phyloP scores from a whole-genome alignment of 2,888 invertebrate genomes.

The Cheilosia pagana region DNA sequence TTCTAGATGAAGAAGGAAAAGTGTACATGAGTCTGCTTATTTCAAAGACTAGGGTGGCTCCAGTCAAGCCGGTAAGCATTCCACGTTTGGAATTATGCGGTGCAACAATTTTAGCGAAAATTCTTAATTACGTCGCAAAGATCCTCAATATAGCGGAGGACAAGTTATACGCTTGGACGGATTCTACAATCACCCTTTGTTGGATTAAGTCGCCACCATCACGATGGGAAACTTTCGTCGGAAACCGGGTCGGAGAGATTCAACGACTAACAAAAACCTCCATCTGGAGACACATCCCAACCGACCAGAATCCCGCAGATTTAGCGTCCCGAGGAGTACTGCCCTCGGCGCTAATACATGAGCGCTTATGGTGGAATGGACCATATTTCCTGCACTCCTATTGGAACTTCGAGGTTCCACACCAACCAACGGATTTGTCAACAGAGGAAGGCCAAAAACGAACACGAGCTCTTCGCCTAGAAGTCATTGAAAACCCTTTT shows the following conservation, averaged over 20 bases:
- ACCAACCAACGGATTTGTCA: not conserved
- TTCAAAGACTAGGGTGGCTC: not conserved
- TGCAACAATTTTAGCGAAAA: not conserved
- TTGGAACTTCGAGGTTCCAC: not conserved
- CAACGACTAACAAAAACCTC: not conserved
- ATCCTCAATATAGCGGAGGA: not conserved
- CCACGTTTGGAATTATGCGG: not conserved
- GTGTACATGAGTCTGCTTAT: not conserved
- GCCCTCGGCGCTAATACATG: not conserved
- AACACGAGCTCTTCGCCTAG: not conserved
- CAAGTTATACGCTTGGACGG: not conserved
- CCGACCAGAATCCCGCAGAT: not conserved
- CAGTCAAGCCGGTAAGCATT: not conserved
- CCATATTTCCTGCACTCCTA: no score
- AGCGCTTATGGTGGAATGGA: not conserved
- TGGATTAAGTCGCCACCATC: not conserved
- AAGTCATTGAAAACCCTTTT: not conserved
- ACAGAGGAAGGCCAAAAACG: not conserved
- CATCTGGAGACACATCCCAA: not conserved
- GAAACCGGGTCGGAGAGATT: not conserved
- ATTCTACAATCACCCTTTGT: not conserved
- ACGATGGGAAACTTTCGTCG: slow-evolving; percentile 3
- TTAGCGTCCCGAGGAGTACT: not conserved
- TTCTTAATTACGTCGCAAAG: not conserved
- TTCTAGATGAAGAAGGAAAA: not conserved